A percentile compares a stretch with the other conserved stretches of the same genome.
Conservation (phyloP, 2,113 vertebrate species). For the Oplegnathus fasciatus region DNA sequence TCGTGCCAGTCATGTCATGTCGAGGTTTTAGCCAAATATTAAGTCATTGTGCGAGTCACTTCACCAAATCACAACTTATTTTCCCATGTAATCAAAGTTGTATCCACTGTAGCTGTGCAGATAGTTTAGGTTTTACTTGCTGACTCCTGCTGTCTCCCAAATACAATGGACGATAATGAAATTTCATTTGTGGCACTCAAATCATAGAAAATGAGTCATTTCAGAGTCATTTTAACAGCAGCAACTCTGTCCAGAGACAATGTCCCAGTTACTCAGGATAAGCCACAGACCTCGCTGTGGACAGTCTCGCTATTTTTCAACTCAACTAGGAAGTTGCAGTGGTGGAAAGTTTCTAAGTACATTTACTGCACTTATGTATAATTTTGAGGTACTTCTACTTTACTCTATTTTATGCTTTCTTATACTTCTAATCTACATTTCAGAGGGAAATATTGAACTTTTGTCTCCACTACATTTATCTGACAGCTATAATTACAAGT, state of each 20-base stretch:
- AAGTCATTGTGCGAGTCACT: background rate
- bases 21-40: constrained; percentile 28
- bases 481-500: background rate
- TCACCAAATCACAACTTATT: constrained; percentile 2
- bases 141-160: background rate
- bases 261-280: background rate
- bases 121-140: background rate
- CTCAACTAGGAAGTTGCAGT: background rate
- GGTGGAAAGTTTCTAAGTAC: background rate
- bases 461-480: background rate
- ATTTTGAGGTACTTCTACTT: background rate
- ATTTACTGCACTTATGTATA: background rate
- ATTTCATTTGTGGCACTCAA: background rate
- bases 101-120: background rate
- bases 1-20: constrained; percentile 17
- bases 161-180: background rate
- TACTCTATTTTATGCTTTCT: background rate
- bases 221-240: background rate
- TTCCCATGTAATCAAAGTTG: background rate
- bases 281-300: background rate
- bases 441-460: background rate
- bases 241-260: background rate
- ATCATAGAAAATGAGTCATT: background rate
- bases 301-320: background rate
- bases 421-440: background rate